Conservation (phyloP, 1,140 invertebrate genomes). For the Drosophila grimshawi region DNA sequence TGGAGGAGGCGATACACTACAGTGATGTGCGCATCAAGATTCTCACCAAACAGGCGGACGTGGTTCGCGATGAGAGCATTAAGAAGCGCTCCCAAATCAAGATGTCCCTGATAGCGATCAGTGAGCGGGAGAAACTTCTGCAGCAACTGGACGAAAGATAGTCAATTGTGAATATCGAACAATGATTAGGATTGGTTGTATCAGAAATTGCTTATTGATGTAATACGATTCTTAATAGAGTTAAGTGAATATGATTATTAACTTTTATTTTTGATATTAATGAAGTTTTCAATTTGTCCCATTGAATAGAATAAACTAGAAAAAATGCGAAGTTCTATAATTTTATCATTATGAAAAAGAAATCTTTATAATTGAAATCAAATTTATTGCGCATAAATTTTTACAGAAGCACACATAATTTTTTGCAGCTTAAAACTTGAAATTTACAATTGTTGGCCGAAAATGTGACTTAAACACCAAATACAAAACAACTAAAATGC, state of each 20-base stretch:
- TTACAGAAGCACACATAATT: constrained; percentile 51
- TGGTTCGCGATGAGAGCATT: constrained; percentile 88
- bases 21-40: constrained; percentile 89
- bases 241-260: background rate
- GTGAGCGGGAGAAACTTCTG: constrained; percentile 86
- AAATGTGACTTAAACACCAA: constrained; percentile 2
- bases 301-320: no score
- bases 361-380: no score
- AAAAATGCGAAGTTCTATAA: no score
- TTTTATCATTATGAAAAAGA: no score
- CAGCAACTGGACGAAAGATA: constrained; percentile 16
- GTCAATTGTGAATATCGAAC: background rate
- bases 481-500: background rate
- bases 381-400: background rate
- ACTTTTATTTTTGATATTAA: background rate
- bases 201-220: background rate
- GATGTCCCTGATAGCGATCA: constrained; percentile 88
- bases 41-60: constrained; percentile 87
- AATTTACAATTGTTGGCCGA: constrained; percentile 65
- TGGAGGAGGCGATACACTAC: constrained; percentile 89
- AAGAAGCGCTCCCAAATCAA: constrained; percentile 92
- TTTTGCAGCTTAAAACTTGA: constrained; percentile 36
- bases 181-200: background rate
- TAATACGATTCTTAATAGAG: background rate
- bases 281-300: no score